These are phyloP conservation scores for Morelia viridis DNA, from an alignment of 2,797 vertebrate species.

Conservation along the genomic window DNA sequence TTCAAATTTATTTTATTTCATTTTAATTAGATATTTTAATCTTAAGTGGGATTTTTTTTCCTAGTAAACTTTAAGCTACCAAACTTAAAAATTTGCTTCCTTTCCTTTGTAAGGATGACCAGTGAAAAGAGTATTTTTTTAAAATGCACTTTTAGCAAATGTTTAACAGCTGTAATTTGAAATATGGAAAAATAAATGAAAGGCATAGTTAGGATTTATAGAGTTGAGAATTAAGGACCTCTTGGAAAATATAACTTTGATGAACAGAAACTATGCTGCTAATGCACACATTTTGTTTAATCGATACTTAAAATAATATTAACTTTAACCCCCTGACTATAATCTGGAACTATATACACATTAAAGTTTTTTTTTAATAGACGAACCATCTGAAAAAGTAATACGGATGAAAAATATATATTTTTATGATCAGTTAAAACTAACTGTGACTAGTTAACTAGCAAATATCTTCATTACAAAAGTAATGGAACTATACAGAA, in stretches of 20 bases:
- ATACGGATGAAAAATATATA: conserved; percentile 43
- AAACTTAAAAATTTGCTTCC: conserved; percentile 29
- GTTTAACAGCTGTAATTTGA: conserved; percentile 75
- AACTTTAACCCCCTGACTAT: conserved; percentile 40
- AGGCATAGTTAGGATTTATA: conserved; percentile 73
- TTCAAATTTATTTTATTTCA: background rate
- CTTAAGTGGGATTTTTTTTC: conserved; percentile 36
- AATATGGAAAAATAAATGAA: conserved; percentile 74
- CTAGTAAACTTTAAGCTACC: conserved; percentile 42
- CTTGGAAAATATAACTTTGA: conserved; percentile 68
- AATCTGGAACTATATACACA: conserved; percentile 34
- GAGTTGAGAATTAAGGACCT: conserved; percentile 68
- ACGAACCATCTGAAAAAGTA: conserved; percentile 37
- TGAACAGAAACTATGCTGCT: conserved; percentile 57
- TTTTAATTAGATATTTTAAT: background rate
- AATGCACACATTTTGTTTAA: conserved; percentile 56
- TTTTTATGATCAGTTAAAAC: conserved; percentile 46
- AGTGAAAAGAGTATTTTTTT: conserved; percentile 61
- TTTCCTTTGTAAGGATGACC: conserved; percentile 57
- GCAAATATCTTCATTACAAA: conserved; percentile 46
- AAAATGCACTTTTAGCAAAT: conserved; percentile 65
- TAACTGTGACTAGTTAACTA: conserved; percentile 35
- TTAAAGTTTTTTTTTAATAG: conserved; percentile 10
- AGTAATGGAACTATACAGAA: conserved; percentile 39
- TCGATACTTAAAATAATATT: conserved; percentile 42